phyloP scores from a whole-genome alignment of 2,797 vertebrate genomes.

The Anguilla pacifica region DNA sequence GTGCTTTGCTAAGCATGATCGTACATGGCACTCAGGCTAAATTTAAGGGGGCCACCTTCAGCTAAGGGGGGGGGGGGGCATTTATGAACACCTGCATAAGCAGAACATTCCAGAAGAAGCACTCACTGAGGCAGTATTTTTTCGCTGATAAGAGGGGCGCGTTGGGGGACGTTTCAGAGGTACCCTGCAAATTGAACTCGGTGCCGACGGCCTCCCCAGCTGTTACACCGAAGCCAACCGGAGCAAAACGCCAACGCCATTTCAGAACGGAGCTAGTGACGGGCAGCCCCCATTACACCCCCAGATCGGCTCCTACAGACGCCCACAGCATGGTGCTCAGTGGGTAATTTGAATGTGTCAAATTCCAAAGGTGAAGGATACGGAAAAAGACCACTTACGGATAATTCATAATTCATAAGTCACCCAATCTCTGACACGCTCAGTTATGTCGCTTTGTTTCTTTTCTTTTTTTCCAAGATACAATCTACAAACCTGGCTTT shows the following conservation, averaged over 20 bases:
- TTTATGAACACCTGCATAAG: constrained; percentile 29
- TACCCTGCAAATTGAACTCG: background rate
- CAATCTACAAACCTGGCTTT: background rate
- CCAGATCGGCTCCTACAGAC: constrained; percentile 35
- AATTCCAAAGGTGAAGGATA: constrained; percentile 26
- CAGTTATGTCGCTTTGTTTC: constrained; percentile 24
- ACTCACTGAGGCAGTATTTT: background rate
- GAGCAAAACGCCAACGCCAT: background rate
- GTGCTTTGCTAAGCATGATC: constrained; percentile 35
- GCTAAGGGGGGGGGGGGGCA: constrained; percentile 36
- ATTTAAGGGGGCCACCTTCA: constrained; percentile 58
- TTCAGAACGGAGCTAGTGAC: constrained; percentile 18
- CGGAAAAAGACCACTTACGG: constrained; percentile 34
- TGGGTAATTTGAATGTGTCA: background rate
- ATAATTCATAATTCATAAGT: constrained; percentile 48
- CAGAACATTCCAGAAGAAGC: constrained; percentile 20
- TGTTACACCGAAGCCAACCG: constrained; percentile 26
- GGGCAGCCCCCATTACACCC: constrained; percentile 28
- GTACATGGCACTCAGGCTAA: constrained; percentile 51
- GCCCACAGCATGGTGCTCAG: constrained; percentile 34
- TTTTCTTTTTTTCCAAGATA: background rate
- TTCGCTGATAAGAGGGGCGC: constrained; percentile 16
- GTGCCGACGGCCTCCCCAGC: background rate
- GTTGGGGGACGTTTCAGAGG: background rate
- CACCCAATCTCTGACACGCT: constrained; percentile 26